phyloP scores from a whole-genome alignment of 2,888 invertebrate species.

The Caenorhabditis sp. region DNA sequence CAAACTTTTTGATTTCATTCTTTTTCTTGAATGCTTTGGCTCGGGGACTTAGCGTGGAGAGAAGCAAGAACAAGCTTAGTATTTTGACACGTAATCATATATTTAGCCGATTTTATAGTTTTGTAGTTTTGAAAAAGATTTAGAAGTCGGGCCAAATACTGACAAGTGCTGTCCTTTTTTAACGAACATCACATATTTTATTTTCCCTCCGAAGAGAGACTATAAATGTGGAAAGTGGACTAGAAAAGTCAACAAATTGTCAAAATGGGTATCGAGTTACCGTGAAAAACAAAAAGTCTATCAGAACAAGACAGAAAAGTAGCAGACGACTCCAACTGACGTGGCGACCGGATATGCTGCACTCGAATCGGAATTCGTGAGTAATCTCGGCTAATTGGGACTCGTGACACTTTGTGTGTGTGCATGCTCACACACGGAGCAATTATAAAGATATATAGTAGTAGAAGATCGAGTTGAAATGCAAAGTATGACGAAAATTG shows the following conservation, averaged over 20 bases:
- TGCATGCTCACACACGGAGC: conserved; percentile 45
- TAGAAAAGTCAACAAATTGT: conserved; percentile 18
- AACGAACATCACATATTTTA: conserved; percentile 20
- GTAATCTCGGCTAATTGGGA: conserved; percentile 60
- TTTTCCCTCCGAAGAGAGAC: background rate
- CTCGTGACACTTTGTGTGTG: conserved; percentile 42
- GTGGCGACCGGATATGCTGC: conserved; percentile 56
- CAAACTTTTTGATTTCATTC: conserved; percentile 7
- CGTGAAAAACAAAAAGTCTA: conserved; percentile 28
- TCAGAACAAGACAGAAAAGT: conserved; percentile 22
- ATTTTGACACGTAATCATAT: conserved; percentile 2
- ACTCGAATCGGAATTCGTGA: conserved; percentile 52
- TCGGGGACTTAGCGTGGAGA: background rate
- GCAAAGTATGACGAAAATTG: conserved; percentile 62
- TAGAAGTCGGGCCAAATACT: background rate
- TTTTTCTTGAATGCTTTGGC: too few relatives aligned
- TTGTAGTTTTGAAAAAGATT: background rate
- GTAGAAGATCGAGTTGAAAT: conserved; percentile 24
- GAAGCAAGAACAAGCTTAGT: background rate
- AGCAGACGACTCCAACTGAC: conserved; percentile 29
- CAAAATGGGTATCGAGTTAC: conserved; percentile 40
- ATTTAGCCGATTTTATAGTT: conserved; percentile 18
- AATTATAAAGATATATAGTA: conserved; percentile 46
- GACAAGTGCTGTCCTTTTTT: background rate
- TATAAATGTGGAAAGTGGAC: conserved; percentile 1